Evolutionary conservation across 2,113 vertebrate species (phyloP).

Genomic region (Amazona vittata): DNA sequence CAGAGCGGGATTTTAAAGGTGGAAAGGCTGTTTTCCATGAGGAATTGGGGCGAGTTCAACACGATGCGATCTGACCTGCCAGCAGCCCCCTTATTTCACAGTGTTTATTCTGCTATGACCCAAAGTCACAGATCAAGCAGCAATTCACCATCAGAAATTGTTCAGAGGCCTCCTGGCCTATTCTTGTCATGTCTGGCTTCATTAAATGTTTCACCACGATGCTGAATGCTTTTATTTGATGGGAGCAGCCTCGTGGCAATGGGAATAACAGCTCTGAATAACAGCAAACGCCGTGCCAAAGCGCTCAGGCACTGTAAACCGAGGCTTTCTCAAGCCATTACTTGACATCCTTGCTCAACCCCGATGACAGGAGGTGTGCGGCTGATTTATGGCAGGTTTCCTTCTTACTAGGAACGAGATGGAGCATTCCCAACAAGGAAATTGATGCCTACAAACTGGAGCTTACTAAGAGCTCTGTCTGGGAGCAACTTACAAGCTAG

Average conservation of each 20-base stretch:
- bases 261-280: neutral
- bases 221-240: neutral
- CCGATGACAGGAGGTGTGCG: neutral
- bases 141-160: neutral
- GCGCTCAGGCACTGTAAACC: neutral
- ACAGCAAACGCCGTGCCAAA: neutral
- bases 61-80: neutral
- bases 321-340: neutral
- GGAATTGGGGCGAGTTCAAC: neutral
- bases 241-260: neutral
- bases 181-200: neutral
- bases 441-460: neutral
- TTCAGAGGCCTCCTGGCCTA: neutral
- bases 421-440: neutral
- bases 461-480: neutral
- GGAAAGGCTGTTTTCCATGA: neutral
- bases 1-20: neutral
- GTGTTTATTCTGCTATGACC: neutral
- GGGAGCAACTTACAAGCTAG: neutral
- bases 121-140: neutral
- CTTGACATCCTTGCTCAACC: neutral
- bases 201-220: neutral
- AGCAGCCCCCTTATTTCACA: neutral
- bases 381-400: neutral
- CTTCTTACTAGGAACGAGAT: neutral